Base-by-base conservation (phyloP, 2,797 vertebrate species). In the Acanthurus lineatus region DNA sequence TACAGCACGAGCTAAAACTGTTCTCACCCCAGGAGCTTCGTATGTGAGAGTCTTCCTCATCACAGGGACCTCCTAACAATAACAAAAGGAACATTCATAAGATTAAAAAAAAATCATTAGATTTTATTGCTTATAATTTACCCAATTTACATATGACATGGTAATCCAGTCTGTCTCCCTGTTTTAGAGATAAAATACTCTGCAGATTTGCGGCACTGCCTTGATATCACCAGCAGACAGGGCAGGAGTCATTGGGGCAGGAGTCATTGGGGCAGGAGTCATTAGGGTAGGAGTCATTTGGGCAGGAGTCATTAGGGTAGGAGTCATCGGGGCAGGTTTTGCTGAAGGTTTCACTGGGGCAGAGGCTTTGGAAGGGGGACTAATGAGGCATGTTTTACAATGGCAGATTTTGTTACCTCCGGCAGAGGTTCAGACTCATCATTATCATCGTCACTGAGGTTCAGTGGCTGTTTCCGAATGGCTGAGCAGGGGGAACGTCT, bases 391-490 rank as follows among this genome's bases (percentile, higher is more conserved):
- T 47, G 3, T 63, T 7, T 17, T 2, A 35, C 28, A 16, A 4
- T 10, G 64, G 35, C n/a, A 59, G 47, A 6, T 49, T 49, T 68
- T 73, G 71, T 96, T 96, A 98, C 97, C 97, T 98, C 96, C 81
- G 93, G 93, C 83, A 91, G 91, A 89, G 93, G 60, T 82, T 93
- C 93, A 76, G 90, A 87, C 81, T 96, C 95, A 78, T 92, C 86
- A 15, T 92, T 83, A 56, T 91, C 81, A 53, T 79, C 66, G 17
- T 82, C 73, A 6, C 48, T 65, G 63, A 66, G 54, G 57, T 48
- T 2, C 4, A 74, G 68, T 9, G 61, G 54, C 54, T 68, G 61
- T 6, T 0, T 69, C 73, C 20, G 65, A 84, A 19, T 79, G 75
- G 79, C 14, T 1, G 28, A 68, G 35, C 14, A 35, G 35, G 22